phyloP scores from a whole-genome alignment of 37 sponge, comb jelly and placozoan species.

The Diacarnus erythraeanus region DNA sequence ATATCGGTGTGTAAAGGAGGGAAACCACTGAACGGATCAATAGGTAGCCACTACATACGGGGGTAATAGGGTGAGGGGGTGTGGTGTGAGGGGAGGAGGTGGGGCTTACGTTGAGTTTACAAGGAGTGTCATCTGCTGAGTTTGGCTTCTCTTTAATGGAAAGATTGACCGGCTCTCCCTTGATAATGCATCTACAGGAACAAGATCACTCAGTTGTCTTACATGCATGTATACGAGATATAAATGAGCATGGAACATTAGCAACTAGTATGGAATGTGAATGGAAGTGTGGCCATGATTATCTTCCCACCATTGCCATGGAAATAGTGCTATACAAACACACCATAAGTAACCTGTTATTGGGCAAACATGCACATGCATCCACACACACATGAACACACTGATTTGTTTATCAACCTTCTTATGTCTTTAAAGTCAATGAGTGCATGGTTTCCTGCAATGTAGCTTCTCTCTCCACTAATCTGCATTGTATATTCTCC shows the following conservation, averaged over 20 bases:
- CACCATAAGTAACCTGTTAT: neutral
- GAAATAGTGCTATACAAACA: neutral
- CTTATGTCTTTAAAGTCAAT: slow-evolving; percentile 58
- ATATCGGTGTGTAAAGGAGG: slow-evolving; percentile 58
- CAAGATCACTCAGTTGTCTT: too few relatives aligned
- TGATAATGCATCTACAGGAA: slow-evolving; percentile 44
- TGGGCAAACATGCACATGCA: neutral
- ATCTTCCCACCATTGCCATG: too few relatives aligned
- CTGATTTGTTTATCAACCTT: slow-evolving; percentile 8
- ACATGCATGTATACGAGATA: neutral
- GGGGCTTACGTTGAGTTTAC: slow-evolving; percentile 27
- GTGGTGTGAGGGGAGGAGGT: slow-evolving; percentile 2
- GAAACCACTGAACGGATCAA: slow-evolving; percentile 47
- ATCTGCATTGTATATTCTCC: slow-evolving; percentile 53
- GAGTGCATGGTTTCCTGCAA: slow-evolving; percentile 54
- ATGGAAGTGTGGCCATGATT: too few relatives aligned
- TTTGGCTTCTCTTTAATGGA: slow-evolving; percentile 48
- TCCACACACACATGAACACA: neutral
- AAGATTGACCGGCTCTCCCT: slow-evolving; percentile 50
- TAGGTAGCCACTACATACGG: slow-evolving; percentile 38
- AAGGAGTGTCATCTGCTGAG: slow-evolving; percentile 16
- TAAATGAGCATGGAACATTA: neutral
- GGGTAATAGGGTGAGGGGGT: neutral
- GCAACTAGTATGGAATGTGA: too few relatives aligned
- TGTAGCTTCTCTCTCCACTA: slow-evolving; percentile 54